Evolutionary conservation across 2,888 invertebrate species (phyloP), one percentile per base, ranked within the genome.

Genomic region (Acleris emargana): DNA sequence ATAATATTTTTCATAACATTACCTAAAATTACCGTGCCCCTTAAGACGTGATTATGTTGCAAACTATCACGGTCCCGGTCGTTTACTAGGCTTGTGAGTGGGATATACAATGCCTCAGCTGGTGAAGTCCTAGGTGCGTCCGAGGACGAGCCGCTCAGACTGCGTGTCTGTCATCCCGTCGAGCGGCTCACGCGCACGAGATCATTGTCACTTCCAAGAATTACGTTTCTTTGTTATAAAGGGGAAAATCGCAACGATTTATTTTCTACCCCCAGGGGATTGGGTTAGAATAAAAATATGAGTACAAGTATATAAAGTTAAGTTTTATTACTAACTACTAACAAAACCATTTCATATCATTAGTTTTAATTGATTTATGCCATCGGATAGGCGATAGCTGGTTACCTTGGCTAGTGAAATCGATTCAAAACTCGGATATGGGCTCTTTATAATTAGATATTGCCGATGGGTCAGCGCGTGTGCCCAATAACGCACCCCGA

Each of bases 321-420:
- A 13, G 13, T 38, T 9, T 38, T 38, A 5, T 4, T 13, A 13
- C 38, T 38, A 13, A 13, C 11, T 38, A 13, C 13, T 13, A 11
- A 38, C 13, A 38, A 38, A 38, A 38, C 38, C 38, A 32, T 32
- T 32, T 32, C 11, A 38, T 38, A 38, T 42, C 38, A 32, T 32
- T 32, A 32, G 9, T 32, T 32, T 32, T 32, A 32, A 32, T 32
- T 25, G 25, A 6, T 25, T 32, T 32, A 9, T 32, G 9, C 32
- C 3, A 9, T 32, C 32, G 32, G 32, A 32, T 32, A 32, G 32
- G 9, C 32, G 54, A 43, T 43, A 52, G 58, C 54, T 55, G 64
- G 64, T 71, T 64, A 71, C 72, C 71, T 73, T 70, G 69, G 67
- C 55, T 59, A 57, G 71, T 68, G 69, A 72, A 74, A 72, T 68